phyloP scores from a whole-genome alignment of 2,113 vertebrate species.

The Microcebus lehilahytsara region DNA sequence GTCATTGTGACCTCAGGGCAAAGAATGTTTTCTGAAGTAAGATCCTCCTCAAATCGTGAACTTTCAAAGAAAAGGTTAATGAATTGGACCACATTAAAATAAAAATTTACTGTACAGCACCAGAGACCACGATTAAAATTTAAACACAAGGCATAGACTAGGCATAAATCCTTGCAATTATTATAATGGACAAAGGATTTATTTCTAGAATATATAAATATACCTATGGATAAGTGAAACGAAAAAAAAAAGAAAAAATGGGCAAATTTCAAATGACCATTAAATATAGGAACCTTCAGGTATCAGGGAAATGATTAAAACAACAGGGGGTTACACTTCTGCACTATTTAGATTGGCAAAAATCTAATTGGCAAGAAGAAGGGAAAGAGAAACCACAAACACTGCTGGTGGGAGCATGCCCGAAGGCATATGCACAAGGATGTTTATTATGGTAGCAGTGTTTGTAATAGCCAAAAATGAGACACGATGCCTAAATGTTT shows the following conservation, averaged over 20 bases:
- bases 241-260: conserved; percentile 6
- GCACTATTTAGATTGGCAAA: background rate
- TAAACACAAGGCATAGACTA: background rate
- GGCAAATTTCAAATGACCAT: background rate
- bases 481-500: background rate
- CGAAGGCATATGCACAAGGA: background rate
- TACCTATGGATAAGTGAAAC: background rate
- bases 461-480: background rate
- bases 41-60: background rate
- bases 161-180: background rate
- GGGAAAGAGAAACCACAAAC: too few species aligned
- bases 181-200: background rate
- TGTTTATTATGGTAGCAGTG: background rate
- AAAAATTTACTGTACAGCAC: background rate
- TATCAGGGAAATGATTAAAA: background rate
- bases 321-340: background rate
- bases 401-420: too few species aligned
- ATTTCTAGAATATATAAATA: background rate
- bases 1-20: background rate
- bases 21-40: conserved; percentile 12
- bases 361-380: background rate
- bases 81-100: background rate
- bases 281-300: background rate
- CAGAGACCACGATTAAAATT: background rate
- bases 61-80: background rate